Conservation (phyloP, 2,888 invertebrate genomes). For the Lycaena phlaeas region DNA sequence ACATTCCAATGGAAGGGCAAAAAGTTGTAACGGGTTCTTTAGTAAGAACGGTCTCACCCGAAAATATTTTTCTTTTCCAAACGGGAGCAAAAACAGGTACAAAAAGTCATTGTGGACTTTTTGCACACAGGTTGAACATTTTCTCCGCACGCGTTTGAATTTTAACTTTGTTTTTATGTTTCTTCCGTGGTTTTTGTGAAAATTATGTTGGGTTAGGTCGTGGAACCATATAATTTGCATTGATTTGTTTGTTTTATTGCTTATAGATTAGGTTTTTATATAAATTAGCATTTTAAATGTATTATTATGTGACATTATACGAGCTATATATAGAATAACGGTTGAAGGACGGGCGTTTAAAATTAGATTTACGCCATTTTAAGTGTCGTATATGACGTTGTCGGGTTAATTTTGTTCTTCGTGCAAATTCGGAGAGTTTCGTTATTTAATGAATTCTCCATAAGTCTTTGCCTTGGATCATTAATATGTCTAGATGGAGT, state of each 20-base stretch:
- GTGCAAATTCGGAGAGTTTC: no score
- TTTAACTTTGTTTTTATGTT: conserved; percentile 45
- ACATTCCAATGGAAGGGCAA: conserved; percentile 37
- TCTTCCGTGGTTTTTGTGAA: conserved; percentile 33
- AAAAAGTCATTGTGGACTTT: conserved; percentile 56
- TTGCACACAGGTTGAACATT: conserved; percentile 60
- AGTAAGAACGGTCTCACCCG: conserved; percentile 31
- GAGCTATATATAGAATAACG: neutral
- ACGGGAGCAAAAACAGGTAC: conserved; percentile 55
- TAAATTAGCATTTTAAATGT: neutral
- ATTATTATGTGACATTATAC: neutral
- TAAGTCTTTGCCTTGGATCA: no score
- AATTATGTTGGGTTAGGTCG: conserved; percentile 50
- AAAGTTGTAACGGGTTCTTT: conserved; percentile 57
- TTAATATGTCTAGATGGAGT: no score
- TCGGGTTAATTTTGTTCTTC: no score
- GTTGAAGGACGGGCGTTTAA: neutral
- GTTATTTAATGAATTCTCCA: no score
- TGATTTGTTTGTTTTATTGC: conserved; percentile 15
- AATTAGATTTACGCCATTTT: neutral
- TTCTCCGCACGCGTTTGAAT: conserved; percentile 63
- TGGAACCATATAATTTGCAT: conserved; percentile 23
- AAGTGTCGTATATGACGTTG: neutral
- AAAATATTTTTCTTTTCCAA: conserved; percentile 40
- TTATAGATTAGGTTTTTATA: neutral